These are phyloP conservation scores for Kryptolebias ocellatus DNA, from an alignment of 2,797 vertebrate species.

Conservation along the genomic window DNA sequence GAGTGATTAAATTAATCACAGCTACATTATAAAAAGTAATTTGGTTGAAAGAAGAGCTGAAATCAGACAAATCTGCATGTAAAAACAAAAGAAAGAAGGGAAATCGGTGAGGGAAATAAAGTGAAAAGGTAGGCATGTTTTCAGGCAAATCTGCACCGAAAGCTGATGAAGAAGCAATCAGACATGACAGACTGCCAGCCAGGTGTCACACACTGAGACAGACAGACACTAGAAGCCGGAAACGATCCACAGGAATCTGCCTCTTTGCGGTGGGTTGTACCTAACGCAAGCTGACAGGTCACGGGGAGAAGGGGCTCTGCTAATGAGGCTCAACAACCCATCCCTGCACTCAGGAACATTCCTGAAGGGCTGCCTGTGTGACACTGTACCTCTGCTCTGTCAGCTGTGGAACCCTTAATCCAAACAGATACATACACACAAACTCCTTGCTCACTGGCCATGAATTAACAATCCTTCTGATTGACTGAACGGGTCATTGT, in stretches of 20 bases:
- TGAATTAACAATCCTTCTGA: conserved; percentile 63
- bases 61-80: not conserved
- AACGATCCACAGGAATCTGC: conserved; percentile 69
- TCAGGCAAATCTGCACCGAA: not conserved
- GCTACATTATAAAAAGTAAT: not conserved
- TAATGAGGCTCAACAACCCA: conserved; percentile 85
- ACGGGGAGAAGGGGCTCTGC: conserved; percentile 81
- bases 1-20: conserved; percentile 16
- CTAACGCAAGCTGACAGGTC: conserved; percentile 87
- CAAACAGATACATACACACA: conserved; percentile 51
- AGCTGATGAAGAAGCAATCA: conserved; percentile 12
- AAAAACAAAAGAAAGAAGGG: conserved; percentile 5
- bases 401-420: conserved; percentile 70
- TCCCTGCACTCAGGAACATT: conserved; percentile 88
- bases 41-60: not conserved
- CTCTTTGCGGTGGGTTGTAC: conserved; percentile 80
- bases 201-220: conserved; percentile 57
- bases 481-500: conserved; percentile 55
- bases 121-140: not conserved
- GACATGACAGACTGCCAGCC: conserved; percentile 20
- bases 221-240: conserved; percentile 57
- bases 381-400: conserved; percentile 79
- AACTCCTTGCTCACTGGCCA: conserved; percentile 58
- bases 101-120: not conserved
- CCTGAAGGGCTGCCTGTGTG: conserved; percentile 77